phyloP scores from a whole-genome alignment of 2,797 vertebrate genomes.

The Esox lucius region DNA sequence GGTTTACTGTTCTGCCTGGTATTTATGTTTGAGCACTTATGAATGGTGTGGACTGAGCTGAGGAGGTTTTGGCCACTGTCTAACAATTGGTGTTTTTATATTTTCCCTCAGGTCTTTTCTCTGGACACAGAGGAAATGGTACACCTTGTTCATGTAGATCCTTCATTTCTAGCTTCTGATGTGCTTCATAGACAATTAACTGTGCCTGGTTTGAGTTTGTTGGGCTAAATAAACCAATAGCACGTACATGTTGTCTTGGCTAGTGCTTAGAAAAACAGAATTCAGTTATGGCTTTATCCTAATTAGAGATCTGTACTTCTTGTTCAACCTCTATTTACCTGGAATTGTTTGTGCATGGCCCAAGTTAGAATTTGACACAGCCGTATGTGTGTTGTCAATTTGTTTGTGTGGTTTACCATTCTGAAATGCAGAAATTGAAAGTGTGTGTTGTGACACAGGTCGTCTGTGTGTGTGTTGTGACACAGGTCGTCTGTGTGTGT shows the following conservation, averaged over 20 bases:
- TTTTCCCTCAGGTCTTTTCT: conserved; percentile 35
- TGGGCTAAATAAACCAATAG: background rate
- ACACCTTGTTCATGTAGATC: conserved; percentile 19
- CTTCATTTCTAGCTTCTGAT: background rate
- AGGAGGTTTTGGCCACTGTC: conserved; percentile 10
- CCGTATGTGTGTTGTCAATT: background rate
- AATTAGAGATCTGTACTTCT: no score
- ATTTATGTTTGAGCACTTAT: background rate
- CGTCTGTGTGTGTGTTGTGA: no score
- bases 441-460: background rate
- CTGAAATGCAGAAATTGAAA: background rate
- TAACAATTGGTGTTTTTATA: conserved; percentile 13
- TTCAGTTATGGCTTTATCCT: background rate
- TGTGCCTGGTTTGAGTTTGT: background rate
- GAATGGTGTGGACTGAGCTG: background rate
- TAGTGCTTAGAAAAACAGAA: background rate
- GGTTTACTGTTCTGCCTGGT: background rate
- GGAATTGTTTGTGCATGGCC: background rate
- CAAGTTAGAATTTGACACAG: conserved; percentile 32
- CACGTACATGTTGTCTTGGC: background rate
- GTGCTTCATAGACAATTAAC: background rate
- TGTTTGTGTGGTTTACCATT: conserved; percentile 2
- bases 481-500: no score
- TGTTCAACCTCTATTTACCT: no score
- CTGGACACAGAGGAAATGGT: conserved; percentile 43